Evolutionary conservation across 2,113 vertebrate genomes (phyloP), one percentile per base, ranked within the genome.

Genomic region (Periophthalmus modestus): DNA sequence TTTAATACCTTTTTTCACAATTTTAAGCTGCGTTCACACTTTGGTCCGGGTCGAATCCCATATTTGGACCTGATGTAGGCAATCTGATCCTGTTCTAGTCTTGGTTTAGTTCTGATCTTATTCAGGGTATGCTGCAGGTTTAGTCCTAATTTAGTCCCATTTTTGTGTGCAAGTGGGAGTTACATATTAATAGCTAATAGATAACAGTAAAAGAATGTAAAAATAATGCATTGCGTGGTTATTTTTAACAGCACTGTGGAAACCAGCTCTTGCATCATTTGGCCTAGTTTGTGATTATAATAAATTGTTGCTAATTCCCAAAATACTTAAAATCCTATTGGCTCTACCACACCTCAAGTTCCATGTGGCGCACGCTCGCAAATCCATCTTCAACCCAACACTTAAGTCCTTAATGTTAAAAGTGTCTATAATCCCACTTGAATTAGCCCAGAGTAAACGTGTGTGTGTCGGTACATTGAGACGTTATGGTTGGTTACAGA

Each of bases 401-500:
- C 72, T 28, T 15, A 28, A 13, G 71, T 74, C 69, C 69, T 80
- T 73, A n/a, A 78, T 66, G 72, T 77, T 43, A 72, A 66, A 72
- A 73, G 23, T 71, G 80, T 58, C n/a, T 77, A 58, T 84, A 83
- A 91, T 87, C 86, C 82, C 39, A 23, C 72, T 73, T 77, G 74
- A 67, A 79, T 76, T 47, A 78, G 77, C 69, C 34, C 23, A 59
- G 48, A 46, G 5, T 65, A 58, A 33, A 43, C 61, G 23, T 54
- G 23, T 21, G 70, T 70, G 69, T 76, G 68, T 74, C 62, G 52
- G 69, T 81, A 69, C 48, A 70, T 78, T 80, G 46, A 69, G 48
- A 66, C 67, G 68, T 33, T 79, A 69, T 19, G 68, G 68, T 14
- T 70, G 57, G 57, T 68, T 79, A 63, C 69, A 16, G 47, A 70